Evolutionary conservation across 2,888 invertebrate species (phyloP), one percentile per base, ranked within the genome.

Genomic region (Zygothrica quintamaculata): DNA sequence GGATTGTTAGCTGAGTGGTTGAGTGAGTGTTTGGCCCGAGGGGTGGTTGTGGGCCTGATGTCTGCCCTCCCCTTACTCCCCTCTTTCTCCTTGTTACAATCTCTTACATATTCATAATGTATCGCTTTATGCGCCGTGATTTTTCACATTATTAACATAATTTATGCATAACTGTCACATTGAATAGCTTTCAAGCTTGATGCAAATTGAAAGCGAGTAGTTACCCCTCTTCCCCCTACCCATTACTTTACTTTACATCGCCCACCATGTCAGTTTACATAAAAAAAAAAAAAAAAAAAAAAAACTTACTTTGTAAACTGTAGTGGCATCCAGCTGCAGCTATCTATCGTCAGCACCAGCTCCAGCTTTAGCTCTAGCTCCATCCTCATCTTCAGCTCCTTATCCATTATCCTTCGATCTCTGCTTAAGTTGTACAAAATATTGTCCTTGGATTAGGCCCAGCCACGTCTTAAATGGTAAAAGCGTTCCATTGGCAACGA

Each of bases 101-200:
- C 51, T 75, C 73, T 78, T 88, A 77, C 78, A 88, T 88, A 88
- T 88, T 89, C 88, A 88, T 89, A 88, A 89, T 78, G 78, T 76
- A 53, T 48, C 57, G 71, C 53, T 57, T 47, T 57, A 69, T 74
- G 75, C 66, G 64, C 67, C 59, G 73, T 77, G 77, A 89, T 88
- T 88, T 88, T 86, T 69, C 79, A 81, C 88, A 89, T 87, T 86
- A 90, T 90, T 90, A 90, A 82, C 90, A 90, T 90, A 90, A 90
- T 89, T 89, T 90, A 90, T 90, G 88, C 89, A 88, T 85, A 88
- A 72, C 87, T 84, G 90, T 89, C 90, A 88, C 75, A 89, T 88
- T 75, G 84, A 82, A 88, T 90, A 58, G 64, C 73, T 82, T 78
- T 75, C 68, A 74, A 65, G 72, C 70, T 58, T 79, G 79, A 84